Percentiles rank a stretch among this genome's conserved stretches.
Conservation (phyloP, 2,113 vertebrate species). For the Miniopterus natalensis region DNA sequence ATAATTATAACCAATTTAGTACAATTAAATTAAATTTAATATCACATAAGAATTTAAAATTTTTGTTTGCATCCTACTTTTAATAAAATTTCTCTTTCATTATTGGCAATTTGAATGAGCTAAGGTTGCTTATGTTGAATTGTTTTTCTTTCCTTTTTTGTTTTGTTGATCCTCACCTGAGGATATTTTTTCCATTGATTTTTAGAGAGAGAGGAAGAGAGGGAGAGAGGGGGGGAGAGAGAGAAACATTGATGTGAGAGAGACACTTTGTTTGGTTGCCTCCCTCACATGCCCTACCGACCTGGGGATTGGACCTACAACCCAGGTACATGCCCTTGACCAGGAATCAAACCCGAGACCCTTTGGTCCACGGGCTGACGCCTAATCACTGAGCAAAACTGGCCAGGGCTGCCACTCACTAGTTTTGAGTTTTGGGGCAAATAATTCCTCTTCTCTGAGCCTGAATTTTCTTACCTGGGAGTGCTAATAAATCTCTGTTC, state of each 20-base stretch:
- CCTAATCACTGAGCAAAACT: too few relatives aligned
- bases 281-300: background rate
- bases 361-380: background rate
- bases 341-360: background rate
- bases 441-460: background rate
- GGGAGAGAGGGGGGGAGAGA: too few relatives aligned
- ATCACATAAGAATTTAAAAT: slow-evolving; percentile 16
- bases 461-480: background rate
- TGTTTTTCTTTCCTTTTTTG: background rate
- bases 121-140: background rate
- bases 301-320: background rate
- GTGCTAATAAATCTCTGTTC: background rate
- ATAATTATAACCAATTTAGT: background rate
- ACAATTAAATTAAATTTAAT: slow-evolving; percentile 49
- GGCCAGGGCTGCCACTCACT: background rate
- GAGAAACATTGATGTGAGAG: too few relatives aligned
- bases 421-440: background rate
- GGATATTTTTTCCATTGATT: too few relatives aligned
- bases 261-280: too few relatives aligned
- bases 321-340: background rate
- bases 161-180: background rate
- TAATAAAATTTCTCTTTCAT: slow-evolving; percentile 15
- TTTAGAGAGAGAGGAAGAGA: too few relatives aligned
- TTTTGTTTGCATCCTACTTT: slow-evolving; percentile 27
- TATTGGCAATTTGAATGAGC: background rate